These are phyloP conservation scores for Drosophila eugracilis DNA, from an alignment of 1,140 invertebrate genomes.

Conservation along the genomic window DNA sequence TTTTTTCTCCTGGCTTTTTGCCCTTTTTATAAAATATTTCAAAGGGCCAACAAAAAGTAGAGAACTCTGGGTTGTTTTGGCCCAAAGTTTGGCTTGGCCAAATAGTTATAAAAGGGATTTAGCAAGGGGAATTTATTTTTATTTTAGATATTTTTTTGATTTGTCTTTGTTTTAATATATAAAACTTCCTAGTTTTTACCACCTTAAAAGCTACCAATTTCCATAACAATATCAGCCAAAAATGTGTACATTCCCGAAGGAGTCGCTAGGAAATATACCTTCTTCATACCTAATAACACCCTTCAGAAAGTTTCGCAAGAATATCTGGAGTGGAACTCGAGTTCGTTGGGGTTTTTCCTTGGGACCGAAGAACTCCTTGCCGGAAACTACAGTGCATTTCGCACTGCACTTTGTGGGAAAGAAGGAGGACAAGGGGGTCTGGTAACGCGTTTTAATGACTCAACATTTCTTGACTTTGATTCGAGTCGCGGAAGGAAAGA, in stretches of 20 bases:
- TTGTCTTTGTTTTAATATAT: not conserved
- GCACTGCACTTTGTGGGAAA: slow-evolving; percentile 54
- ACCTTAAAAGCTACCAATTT: no score
- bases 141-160: not conserved
- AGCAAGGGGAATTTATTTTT: not conserved
- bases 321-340: slow-evolving; percentile 35
- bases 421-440: not conserved
- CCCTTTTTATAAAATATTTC: slow-evolving; percentile 20
- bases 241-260: not conserved
- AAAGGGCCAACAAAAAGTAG: slow-evolving; percentile 10
- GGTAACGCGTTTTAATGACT: slow-evolving; percentile 72
- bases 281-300: not conserved
- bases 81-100: not conserved
- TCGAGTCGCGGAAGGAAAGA: slow-evolving; percentile 59
- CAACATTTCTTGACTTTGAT: slow-evolving; percentile 77
- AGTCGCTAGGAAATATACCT: slow-evolving; percentile 12
- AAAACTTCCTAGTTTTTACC: not conserved
- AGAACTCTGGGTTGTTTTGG: slow-evolving; percentile 13
- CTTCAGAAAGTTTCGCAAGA: slow-evolving; percentile 20
- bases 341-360: slow-evolving; percentile 11
- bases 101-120: not conserved
- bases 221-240: not conserved
- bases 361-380: not conserved
- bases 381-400: slow-evolving; percentile 53
- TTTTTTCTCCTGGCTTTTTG: slow-evolving; percentile 28